Evolutionary conservation across 2,113 vertebrate genomes (phyloP), one percentile per base, ranked within the genome.

Genomic region (Oreochromis tanganicae): DNA sequence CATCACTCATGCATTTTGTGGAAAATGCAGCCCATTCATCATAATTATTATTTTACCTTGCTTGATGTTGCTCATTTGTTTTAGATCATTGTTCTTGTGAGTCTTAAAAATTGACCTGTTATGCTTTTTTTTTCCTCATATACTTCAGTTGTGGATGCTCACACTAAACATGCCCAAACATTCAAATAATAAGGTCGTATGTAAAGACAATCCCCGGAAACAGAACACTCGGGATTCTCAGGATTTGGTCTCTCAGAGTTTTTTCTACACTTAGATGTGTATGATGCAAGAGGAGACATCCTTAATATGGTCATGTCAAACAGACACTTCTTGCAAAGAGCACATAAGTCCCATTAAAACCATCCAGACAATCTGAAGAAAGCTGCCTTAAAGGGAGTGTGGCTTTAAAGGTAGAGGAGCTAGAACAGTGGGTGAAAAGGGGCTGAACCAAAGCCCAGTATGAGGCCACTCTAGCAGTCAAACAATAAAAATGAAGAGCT

Each of bases 1-100:
- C 19, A 32, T 59, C 32, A 81, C 38, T 61, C 48, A 79, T 80
- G 3, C 91, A 89, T 91, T 89, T 89, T 82, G 86, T 92, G 90
- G 90, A 85, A 46, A 83, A 81, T 50, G 24, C 78, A 75, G 83
- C 88, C 29, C 79, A 68, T 79, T 87, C 32, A 16, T 87, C 50
- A 78, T 86, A 24, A 29, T 61, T 27, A 32, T 68, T 19, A 56
- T 54, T 32, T 55, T 32, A 14, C 10, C n/a, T 57, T 87, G 50
- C 21, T 83, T 87, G 48, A 56, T 87, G 57, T 82, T 75, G 19
- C 38, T 88, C 8, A 32, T 55, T 81, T 86, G 36, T 86, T 84
- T 83, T 19, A 73, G 50, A 21, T 7, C 79, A 24, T 85, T 85
- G 61, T 86, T 84, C 6, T 82, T 36, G 19, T 79, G 16, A 32